These are phyloP conservation scores for Botia kubotai DNA, from an alignment of 2,797 vertebrate genomes.

Conservation along the genomic window DNA sequence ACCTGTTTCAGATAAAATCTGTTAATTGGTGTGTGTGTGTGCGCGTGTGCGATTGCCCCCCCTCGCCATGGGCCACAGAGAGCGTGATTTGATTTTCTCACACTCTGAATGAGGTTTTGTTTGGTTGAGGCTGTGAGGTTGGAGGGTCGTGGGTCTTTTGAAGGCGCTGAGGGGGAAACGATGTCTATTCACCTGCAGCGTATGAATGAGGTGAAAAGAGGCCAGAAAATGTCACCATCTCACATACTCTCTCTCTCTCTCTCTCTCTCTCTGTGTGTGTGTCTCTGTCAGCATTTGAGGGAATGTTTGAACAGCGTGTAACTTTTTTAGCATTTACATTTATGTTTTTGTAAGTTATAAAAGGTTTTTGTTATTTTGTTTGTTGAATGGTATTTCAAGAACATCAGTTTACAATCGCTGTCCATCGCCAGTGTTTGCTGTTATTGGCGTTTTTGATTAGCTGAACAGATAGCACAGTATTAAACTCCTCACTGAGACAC, in stretches of 20 bases:
- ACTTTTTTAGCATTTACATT: too few relatives aligned
- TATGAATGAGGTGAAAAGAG: slow-evolving; percentile 74
- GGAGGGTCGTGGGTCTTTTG: slow-evolving; percentile 76
- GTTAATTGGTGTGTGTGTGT: slow-evolving; percentile 32
- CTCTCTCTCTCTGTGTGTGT: slow-evolving; percentile 30
- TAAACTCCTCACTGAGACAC: too few relatives aligned
- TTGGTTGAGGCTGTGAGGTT: slow-evolving; percentile 73
- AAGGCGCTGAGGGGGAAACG: slow-evolving; percentile 76
- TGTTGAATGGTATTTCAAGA: too few relatives aligned
- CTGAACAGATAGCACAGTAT: too few relatives aligned
- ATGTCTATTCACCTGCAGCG: slow-evolving; percentile 84
- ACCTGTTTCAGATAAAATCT: neutral
- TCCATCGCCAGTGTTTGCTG: too few relatives aligned
- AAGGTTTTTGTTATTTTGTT: too few relatives aligned
- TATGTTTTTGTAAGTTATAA: too few relatives aligned
- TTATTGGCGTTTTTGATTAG: too few relatives aligned
- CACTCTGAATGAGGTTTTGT: slow-evolving; percentile 80
- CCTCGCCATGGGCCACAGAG: slow-evolving; percentile 58
- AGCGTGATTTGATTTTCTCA: slow-evolving; percentile 78
- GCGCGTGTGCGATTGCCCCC: slow-evolving; percentile 33
- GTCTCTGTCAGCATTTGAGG: too few relatives aligned
- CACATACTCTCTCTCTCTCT: slow-evolving; percentile 34
- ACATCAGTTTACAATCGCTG: too few relatives aligned
- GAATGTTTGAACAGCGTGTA: too few relatives aligned
- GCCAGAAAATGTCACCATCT: slow-evolving; percentile 38